Base-by-base conservation (phyloP, 2,888 invertebrate genomes). In the Mechanitis mazaeus region DNA sequence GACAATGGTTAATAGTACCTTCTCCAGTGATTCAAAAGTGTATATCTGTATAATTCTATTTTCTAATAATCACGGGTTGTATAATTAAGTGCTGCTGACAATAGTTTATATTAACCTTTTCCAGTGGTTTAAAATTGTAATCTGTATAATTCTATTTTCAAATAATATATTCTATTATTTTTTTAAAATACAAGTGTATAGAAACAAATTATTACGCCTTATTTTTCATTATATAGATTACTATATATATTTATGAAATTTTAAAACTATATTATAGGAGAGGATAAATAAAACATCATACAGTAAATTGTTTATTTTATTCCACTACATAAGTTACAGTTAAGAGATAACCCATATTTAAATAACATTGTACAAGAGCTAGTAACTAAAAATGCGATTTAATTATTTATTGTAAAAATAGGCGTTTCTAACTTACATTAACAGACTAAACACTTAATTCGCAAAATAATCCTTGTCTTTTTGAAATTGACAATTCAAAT, bases 331-430 rank as follows among this genome's bases (percentile, higher is more conserved):
- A 71, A 75, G 72, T 72, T 73, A 73, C 72, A 68, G 67, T 67
- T 71, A 66, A 69, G 68, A 71, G 67, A 71, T 71, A 64, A 68
- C 68, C 70, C 67, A 67, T 68, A 64, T 68, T 69, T 60, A 68
- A 69, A 67, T 71, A 66, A 71, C 68, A 71, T 69, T 71, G 72
- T 74, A 73, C 73, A 73, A 60, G 63, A 63, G 54, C 67, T 71
- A 69, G 66, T 45, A 72, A 74, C 71, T 74, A 74, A 74, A 74
- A 75, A 75, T 75, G 72, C 74, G 63, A 63, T 63, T 68, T 67
- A 64, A 31, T 70, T 67, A 67, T 68, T 67, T 66, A 64, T 62
- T 65, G 68, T 59, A 65, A 69, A 70, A 68, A 72, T 70, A 69
- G 66, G 65, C 66, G 67, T 65, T 69, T 68, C 60, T 64, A 69